Evolutionary conservation across 2,888 invertebrate genomes (phyloP), one percentile per base, ranked within the genome.

Genomic region (Charanyca ferruginea): DNA sequence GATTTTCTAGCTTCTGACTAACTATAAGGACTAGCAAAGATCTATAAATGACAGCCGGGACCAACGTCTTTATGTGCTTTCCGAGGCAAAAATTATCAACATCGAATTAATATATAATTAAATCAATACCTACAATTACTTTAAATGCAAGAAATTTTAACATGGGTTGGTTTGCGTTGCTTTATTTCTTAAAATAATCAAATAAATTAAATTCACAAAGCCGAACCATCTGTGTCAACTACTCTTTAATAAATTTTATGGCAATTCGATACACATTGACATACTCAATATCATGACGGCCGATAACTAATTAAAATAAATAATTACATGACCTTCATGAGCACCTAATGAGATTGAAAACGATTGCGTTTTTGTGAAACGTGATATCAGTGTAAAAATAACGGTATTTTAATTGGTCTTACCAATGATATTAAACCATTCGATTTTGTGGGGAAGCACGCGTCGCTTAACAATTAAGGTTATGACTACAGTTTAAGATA

Each of bases 241-340:
- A 80, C 13, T 88, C 84, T 83, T 63, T 85, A 83, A 73, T 59
- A 28, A 73, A 70, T 68, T 70, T 64, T 62, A 58, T 64, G 47
- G 64, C 62, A 58, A 75, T 72, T 65, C 47, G 73, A 81, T 78
- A 82, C 66, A 32, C 67, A 69, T 68, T 85, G 79, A 79, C 80
- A 83, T 80, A 80, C 55, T 69, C 76, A 84, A 84, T 85, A 83
- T 83, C 83, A 83, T 75, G 74, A 69, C 72, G 72, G 57, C 64
- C 80, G 77, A 80, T 79, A 73, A 79, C 71, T 81, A 84, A 84
- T 85, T 79, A 83, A 80, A 83, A 79, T 79, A 72, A 84, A 83
- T 73, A 68, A 42, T 76, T 61, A 77, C 67, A 73, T 64, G 60
- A 41, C 44, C 47, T 69, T 64, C 48, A 48, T 74, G 64, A 69